Evolutionary conservation across 2,797 vertebrate species (phyloP), one percentile per base, ranked within the genome.

Genomic region (Coranthus polyacanthus): DNA sequence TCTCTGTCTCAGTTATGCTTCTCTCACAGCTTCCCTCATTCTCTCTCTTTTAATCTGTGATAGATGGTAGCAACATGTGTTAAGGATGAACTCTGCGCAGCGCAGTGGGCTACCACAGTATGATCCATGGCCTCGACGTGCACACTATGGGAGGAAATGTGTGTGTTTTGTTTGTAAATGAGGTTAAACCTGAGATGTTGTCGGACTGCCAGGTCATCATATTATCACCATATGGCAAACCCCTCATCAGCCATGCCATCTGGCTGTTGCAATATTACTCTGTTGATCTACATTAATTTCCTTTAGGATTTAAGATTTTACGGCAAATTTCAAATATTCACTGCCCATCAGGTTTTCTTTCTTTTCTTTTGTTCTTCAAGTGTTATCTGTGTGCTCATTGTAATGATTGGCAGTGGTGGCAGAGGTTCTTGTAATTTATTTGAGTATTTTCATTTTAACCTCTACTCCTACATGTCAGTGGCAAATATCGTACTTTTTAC

Each of bases 111-210:
- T 7, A 37, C 37, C 49, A 24, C 63, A 68, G 22, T 18, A 45
- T 52, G 72, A 80, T 66, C 29, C 54, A 73, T 61, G 21, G 50
- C 8, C 32, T 60, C 20, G 38, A 11, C 34, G 15, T 5, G 29
- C 29, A 29, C 46, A 22, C 36, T 45, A 7, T 56, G 47, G 24
- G 42, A 32, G 51, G 16, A 26, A 34, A 22, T 26, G 37, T 44
- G 57, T 47, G 44, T 41, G 26, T 62, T 26, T 32, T 44, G 57
- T 47, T 39, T 41, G 26, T 62, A 57, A 84, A 78, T 1, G 26
- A 78, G 72, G 72, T 82, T 78, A 72, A 83, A 81, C 21, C 64
- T 64, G 41, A 86, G 63, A 38, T 75, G 72, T 51, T 71, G 69
- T 62, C 11, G 2, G 44, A 29, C 51, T 58, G 63, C 61, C 71